A percentile compares a stretch with the other conserved stretches of the same genome.
Conservation (phyloP, 2,113 vertebrate genomes). For the Oncorhynchus nerka region DNA sequence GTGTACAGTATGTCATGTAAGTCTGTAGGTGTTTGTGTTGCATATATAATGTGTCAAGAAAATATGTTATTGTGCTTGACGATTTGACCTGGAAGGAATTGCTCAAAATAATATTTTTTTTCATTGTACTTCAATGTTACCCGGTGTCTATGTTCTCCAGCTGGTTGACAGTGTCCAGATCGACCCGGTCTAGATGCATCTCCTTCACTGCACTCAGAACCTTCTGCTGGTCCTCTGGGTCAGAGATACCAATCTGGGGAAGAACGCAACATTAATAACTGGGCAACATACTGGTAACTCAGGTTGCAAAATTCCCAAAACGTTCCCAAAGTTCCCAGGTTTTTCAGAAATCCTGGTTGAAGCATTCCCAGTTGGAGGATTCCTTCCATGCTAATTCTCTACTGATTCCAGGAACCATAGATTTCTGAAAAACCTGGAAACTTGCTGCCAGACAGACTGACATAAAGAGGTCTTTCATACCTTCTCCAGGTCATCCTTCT, state of each 20-base stretch:
- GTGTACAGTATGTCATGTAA: too few relatives aligned
- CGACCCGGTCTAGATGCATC: constrained; percentile 78
- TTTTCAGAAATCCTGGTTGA: too few relatives aligned
- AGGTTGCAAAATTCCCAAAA: background rate
- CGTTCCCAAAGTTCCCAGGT: too few relatives aligned
- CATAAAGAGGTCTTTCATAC: constrained; percentile 54
- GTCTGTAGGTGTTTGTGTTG: too few relatives aligned
- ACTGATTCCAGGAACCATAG: too few relatives aligned
- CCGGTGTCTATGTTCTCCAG: constrained; percentile 77
- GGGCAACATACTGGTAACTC: background rate
- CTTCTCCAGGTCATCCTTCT: constrained; percentile 83
- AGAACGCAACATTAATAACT: constrained; percentile 9
- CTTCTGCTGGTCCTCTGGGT: constrained; percentile 81
- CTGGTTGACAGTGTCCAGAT: constrained; percentile 72
- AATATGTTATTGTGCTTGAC: too few relatives aligned
- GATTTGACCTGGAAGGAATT: too few relatives aligned
- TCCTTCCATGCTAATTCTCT: too few relatives aligned
- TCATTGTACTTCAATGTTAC: constrained; percentile 52
- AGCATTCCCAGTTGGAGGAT: too few relatives aligned
- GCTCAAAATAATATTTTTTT: background rate
- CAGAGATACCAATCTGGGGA: constrained; percentile 81
- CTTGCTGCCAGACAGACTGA: too few relatives aligned
- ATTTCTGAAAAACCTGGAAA: too few relatives aligned
- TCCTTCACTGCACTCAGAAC: constrained; percentile 77
- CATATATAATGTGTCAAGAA: too few relatives aligned